Evolutionary conservation across 2,888 invertebrate species (phyloP).

Genomic region (Neoascia interrupta): DNA sequence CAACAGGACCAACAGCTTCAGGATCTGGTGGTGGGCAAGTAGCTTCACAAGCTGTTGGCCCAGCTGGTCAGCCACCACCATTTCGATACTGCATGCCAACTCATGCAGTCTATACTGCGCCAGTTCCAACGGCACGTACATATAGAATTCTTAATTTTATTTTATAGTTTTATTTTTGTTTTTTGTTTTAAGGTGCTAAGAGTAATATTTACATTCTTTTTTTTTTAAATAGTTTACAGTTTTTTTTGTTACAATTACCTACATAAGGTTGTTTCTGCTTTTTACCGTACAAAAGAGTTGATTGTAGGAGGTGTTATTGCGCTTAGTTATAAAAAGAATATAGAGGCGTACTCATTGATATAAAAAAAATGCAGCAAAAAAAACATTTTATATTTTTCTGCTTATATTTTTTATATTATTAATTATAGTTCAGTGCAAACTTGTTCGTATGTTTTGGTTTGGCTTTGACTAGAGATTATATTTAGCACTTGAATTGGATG

Average conservation of each 20-base stretch:
- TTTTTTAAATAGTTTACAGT: conserved; percentile 7
- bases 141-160: conserved; percentile 11
- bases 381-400: background rate
- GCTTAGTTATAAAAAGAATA: conserved; percentile 23
- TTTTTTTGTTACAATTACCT: background rate
- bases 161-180: conserved; percentile 9
- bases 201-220: conserved; percentile 16
- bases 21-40: conserved; percentile 74
- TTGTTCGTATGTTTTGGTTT: background rate
- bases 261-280: conserved; percentile 15
- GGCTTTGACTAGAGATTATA: background rate
- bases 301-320: conserved; percentile 13
- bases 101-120: conserved; percentile 83
- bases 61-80: conserved; percentile 75
- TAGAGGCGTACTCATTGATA: background rate
- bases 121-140: conserved; percentile 83
- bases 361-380: background rate
- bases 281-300: background rate
- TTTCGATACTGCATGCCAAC: conserved; percentile 83
- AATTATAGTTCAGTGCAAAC: conserved; percentile 1
- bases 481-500: background rate
- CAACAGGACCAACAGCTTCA: conserved; percentile 73
- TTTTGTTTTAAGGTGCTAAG: background rate
- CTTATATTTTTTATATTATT: background rate
- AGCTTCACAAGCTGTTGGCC: conserved; percentile 47